A percentile compares a stretch with the other conserved stretches of the same genome.
These are phyloP conservation scores for Epinephelus lanceolatus DNA, from an alignment of 2,113 vertebrate species.

Conservation along the genomic window DNA sequence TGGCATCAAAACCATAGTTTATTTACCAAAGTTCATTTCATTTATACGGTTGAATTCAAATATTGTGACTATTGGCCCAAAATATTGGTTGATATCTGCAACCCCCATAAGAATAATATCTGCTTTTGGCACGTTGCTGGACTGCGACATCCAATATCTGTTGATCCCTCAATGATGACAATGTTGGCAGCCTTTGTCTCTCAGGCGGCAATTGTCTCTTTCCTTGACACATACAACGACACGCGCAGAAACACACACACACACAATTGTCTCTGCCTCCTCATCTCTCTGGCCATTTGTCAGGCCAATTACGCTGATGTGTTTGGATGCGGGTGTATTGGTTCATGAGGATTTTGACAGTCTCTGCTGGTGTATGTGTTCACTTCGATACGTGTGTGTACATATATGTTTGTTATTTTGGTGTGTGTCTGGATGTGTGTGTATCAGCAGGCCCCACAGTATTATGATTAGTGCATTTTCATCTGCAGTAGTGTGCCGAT, in stretches of 20 bases:
- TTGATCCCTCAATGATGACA: constrained; percentile 2
- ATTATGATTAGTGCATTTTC: constrained; percentile 23
- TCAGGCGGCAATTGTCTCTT: background rate
- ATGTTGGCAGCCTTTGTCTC: constrained; percentile 29
- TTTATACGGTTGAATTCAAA: background rate
- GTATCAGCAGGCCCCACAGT: background rate
- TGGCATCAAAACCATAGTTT: background rate
- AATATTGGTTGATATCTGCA: background rate
- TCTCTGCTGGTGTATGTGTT: background rate
- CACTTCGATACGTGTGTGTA: background rate
- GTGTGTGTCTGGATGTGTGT: background rate
- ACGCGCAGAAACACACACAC: background rate
- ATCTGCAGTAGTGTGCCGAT: constrained; percentile 39
- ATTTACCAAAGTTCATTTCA: background rate
- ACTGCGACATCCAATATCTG: background rate
- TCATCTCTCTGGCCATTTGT: constrained; percentile 25
- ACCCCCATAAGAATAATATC: background rate
- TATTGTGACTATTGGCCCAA: background rate
- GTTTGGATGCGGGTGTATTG: constrained; percentile 27
- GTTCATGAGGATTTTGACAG: constrained; percentile 21
- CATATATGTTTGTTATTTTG: background rate
- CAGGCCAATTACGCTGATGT: constrained; percentile 44
- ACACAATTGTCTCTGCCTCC: constrained; percentile 15
- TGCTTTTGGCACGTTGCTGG: background rate
- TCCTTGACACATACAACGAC: background rate